These are phyloP conservation scores for Balearica regulorum DNA, from an alignment of 2,797 vertebrate species.

Conservation along the genomic window DNA sequence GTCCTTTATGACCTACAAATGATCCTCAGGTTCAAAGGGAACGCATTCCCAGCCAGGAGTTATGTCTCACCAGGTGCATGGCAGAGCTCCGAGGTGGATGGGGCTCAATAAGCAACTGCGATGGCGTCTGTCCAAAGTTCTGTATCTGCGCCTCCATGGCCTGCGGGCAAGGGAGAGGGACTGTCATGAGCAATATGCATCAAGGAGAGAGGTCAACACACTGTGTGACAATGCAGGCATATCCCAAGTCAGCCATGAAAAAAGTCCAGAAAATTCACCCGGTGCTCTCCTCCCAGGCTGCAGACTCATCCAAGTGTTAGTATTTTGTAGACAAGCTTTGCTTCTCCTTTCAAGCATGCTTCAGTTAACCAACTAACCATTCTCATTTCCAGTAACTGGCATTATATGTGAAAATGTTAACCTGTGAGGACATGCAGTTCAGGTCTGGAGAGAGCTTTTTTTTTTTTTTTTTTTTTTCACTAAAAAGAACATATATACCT, in stretches of 20 bases:
- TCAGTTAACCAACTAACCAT: constrained; percentile 89
- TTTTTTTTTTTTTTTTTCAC: not conserved
- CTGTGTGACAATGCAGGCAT: constrained; percentile 90
- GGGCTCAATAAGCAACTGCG: constrained; percentile 99
- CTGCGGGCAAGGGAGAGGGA: constrained; percentile 83
- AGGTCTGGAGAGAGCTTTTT: constrained; percentile 64
- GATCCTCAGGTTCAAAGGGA: constrained; percentile 31
- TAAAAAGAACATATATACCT: constrained; percentile 68
- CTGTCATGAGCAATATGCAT: constrained; percentile 91
- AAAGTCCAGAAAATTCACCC: constrained; percentile 83
- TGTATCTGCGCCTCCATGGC: constrained; percentile 97
- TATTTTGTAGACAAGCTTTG: constrained; percentile 94
- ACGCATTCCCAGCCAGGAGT: constrained; percentile 72
- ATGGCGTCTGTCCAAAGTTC: constrained; percentile 99
- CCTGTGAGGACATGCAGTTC: constrained; percentile 85
- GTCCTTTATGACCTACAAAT: constrained; percentile 30
- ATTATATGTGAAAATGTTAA: constrained; percentile 84
- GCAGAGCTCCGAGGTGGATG: constrained; percentile 99
- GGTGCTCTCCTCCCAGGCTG: constrained; percentile 83
- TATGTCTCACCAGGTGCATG: constrained; percentile 98
- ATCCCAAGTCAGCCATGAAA: constrained; percentile 90
- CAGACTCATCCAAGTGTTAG: constrained; percentile 95
- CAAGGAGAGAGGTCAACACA: constrained; percentile 92
- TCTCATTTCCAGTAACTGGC: constrained; percentile 79
- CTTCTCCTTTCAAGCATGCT: constrained; percentile 93